These are phyloP conservation scores for Reticulitermes lucifugus DNA, from an alignment of 2,888 invertebrate species.

Conservation along the genomic window DNA sequence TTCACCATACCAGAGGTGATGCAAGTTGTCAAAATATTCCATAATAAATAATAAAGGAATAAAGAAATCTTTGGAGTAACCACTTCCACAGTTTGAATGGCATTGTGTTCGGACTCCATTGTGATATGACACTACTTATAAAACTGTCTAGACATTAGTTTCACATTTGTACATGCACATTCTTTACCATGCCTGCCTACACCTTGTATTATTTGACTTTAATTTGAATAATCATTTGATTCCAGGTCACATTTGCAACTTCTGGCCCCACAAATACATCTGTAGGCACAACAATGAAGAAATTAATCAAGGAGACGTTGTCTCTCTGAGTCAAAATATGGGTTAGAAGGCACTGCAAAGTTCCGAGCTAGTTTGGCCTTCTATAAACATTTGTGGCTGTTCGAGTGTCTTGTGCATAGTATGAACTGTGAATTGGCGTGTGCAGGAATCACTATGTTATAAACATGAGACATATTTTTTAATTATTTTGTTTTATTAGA, in stretches of 20 bases:
- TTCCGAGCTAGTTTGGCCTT: background rate
- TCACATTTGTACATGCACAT: too few species aligned
- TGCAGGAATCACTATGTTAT: background rate
- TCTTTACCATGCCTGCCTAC: background rate
- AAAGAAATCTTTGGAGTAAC: background rate
- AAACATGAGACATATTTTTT: background rate
- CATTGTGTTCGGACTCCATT: background rate
- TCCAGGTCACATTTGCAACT: slow-evolving; percentile 75
- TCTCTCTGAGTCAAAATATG: slow-evolving; percentile 69
- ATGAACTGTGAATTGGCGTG: background rate
- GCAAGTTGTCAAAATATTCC: too few species aligned
- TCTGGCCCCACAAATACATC: slow-evolving; percentile 83
- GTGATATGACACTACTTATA: background rate
- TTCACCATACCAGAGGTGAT: too few species aligned
- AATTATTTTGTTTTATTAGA: slow-evolving; percentile 23
- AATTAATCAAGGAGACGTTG: slow-evolving; percentile 88
- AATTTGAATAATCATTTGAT: slow-evolving; percentile 52
- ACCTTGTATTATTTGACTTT: background rate
- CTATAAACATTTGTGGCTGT: background rate
- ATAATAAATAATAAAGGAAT: too few species aligned
- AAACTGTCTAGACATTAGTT: too few species aligned
- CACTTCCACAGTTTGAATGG: background rate
- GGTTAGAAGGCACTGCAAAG: background rate
- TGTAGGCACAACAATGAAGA: slow-evolving; percentile 90
- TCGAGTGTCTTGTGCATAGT: background rate